These are phyloP conservation scores for Aleiodes leptofemur DNA, from an alignment of 2,888 invertebrate species.

Conservation along the genomic window DNA sequence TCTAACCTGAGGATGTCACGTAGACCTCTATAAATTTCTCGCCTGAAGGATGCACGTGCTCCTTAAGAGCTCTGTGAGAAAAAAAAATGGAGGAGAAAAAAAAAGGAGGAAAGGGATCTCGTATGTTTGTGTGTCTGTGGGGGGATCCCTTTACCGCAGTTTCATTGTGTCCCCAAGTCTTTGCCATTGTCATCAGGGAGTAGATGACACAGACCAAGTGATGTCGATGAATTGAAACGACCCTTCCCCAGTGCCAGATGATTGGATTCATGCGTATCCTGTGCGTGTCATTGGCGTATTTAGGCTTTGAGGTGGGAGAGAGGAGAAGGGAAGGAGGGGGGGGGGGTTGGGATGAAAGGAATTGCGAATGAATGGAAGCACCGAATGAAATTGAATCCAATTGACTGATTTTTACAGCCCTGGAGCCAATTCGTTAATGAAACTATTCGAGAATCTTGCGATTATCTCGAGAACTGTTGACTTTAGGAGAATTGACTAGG, in stretches of 20 bases:
- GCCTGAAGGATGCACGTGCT: constrained; percentile 45
- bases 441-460: too few relatives aligned
- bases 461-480: too few relatives aligned
- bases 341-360: too few relatives aligned
- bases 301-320: neutral
- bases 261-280: constrained; percentile 33
- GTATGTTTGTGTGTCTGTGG: neutral
- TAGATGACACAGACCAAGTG: constrained; percentile 38
- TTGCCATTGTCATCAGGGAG: constrained; percentile 68
- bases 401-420: neutral
- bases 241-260: constrained; percentile 12
- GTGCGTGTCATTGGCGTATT: constrained; percentile 29
- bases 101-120: constrained; percentile 1
- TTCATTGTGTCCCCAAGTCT: constrained; percentile 60
- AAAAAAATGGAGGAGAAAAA: neutral
- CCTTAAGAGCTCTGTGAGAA: constrained; percentile 1
- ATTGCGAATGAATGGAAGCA: neutral
- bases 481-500: too few relatives aligned
- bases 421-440: neutral
- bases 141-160: constrained; percentile 33
- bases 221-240: constrained; percentile 59
- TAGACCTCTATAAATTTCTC: constrained; percentile 72
- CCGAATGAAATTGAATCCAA: constrained; percentile 13
- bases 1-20: constrained; percentile 60
- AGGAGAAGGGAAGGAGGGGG: too few relatives aligned